Evolutionary conservation across 2,797 vertebrate genomes (phyloP), one percentile per base, ranked within the genome.

Genomic region (Psittacula echo): DNA sequence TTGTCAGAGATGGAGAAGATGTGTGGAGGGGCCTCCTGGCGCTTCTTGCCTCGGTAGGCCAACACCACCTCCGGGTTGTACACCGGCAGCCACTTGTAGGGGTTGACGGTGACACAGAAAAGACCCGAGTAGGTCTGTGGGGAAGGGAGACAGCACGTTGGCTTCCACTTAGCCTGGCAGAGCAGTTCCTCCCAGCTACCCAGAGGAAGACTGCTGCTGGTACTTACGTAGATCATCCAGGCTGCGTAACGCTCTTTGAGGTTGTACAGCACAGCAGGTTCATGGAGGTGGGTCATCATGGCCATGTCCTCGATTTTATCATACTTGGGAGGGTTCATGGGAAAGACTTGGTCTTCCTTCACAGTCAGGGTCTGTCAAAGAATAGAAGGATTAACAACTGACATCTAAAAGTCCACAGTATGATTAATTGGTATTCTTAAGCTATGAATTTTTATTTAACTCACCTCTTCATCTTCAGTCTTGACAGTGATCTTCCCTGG

Each of bases 231-330:
- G 44, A 45, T 45, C 44, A 99, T 99, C 98, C 99, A 99, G 95
- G 98, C 98, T 97, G 98, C 98, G 6, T 98, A 99, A 94, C 98
- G 98, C 97, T 99, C 98, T 98, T 99, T 99, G 97, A 99, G 99
- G 98, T 99, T 99, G 95, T 98, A 99, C 97, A 99, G 85, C 97
- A 99, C 98, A 32, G 97, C 94, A 1, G 99, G 98, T 60, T 99
- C 98, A 1, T 83, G 80, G 27, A 83, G 80, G 80, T 84, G 81
- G 45, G 45, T 47, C 47, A 47, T 47, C 47, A 47, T 47, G 91
- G 98, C 99, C 98, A 99, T 99, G 97, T 99, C 99, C 98, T 99
- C 99, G 17, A 99, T 98, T 92, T 99, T 99, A 34, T 99, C 98
- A 0, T 96, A 99, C 92, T 99, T 99, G 83, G 98, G 99, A 94